Evolutionary conservation across 2,888 invertebrate species (phyloP).

Genomic region (Eristalis pertinax): DNA sequence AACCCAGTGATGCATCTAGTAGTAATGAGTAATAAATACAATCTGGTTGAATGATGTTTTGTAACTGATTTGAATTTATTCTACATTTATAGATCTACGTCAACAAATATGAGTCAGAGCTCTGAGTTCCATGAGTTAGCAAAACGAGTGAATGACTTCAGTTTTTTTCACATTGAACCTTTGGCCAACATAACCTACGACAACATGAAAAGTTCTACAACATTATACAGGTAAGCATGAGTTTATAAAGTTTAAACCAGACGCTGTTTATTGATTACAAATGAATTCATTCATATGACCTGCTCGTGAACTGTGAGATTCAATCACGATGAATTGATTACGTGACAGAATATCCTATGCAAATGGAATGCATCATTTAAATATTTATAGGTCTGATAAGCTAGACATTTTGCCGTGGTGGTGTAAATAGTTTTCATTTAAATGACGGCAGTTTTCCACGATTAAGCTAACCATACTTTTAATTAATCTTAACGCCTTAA

Average conservation of each 20-base stretch:
- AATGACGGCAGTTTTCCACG: no score
- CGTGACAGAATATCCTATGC: no score
- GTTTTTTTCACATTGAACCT: constrained; percentile 83
- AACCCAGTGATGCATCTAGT: constrained; percentile 79
- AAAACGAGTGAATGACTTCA: constrained; percentile 77
- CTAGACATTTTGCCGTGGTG: neutral
- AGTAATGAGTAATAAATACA: constrained; percentile 78
- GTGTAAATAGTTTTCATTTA: no score
- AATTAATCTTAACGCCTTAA: no score
- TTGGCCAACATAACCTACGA: constrained; percentile 82
- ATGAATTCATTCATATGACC: no score
- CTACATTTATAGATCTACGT: constrained; percentile 76
- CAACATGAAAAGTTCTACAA: constrained; percentile 82
- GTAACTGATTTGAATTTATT: constrained; percentile 16
- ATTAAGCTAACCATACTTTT: no score
- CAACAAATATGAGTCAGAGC: constrained; percentile 78
- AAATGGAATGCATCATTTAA: no score
- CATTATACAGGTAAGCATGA: constrained; percentile 81
- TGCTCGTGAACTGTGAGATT: no score
- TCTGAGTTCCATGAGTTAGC: constrained; percentile 75
- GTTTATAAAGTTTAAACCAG: neutral
- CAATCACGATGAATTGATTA: no score
- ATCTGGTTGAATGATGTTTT: neutral
- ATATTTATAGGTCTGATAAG: neutral
- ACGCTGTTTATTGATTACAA: no score